Base-by-base conservation (phyloP, 2,797 vertebrate species). In the Harpagifer antarcticus region DNA sequence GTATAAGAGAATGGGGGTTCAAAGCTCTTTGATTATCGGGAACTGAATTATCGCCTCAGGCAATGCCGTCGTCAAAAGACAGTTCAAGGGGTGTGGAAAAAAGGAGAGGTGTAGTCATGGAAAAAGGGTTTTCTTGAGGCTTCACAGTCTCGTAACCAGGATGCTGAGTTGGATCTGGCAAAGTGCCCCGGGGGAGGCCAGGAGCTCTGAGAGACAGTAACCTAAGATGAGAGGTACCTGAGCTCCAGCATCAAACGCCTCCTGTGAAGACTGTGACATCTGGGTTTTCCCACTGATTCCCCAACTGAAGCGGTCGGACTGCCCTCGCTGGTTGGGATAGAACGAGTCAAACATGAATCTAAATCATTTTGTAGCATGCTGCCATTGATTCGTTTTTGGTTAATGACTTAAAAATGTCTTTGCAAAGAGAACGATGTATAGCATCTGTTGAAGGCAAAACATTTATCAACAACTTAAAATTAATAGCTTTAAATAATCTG, bases 11-110 rank as follows among this genome's bases (percentile, higher is more conserved):
- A 50, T 43, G 27, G 64, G 37, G 83, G 80, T 89, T 89, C 83
- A 90, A 91, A 93, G 90, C 86, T 55, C 17, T 75, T 63, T 65
- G 74, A 72, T 84, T 78, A 81, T 80, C 59, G 80, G 83, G 83
- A 92, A 81, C 79, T 65, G 86, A 88, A 90, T 88, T 85, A 86
- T 86, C 52, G 90, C 94, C 85, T 61, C 40, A 45, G 93, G 93
- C 90, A 17, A 82, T 19, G 92, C 93, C 85, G 44, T 66, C 47
- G 86, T n/a, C 89, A 86, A 86, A 83, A 91, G 81, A 91, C 90
- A 90, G 92, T 93, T 94, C 91, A 93, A 92, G 87, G 92, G 85
- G 88, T 78, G 75, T 76, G 72, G 50, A 84, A 80, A 84, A 86
- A 90, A 80, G 55, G 43, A 62, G 74, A 66, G 77, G 13, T 78